These are phyloP conservation scores for Uria aalge DNA, from an alignment of 2,113 vertebrate genomes.

Conservation along the genomic window DNA sequence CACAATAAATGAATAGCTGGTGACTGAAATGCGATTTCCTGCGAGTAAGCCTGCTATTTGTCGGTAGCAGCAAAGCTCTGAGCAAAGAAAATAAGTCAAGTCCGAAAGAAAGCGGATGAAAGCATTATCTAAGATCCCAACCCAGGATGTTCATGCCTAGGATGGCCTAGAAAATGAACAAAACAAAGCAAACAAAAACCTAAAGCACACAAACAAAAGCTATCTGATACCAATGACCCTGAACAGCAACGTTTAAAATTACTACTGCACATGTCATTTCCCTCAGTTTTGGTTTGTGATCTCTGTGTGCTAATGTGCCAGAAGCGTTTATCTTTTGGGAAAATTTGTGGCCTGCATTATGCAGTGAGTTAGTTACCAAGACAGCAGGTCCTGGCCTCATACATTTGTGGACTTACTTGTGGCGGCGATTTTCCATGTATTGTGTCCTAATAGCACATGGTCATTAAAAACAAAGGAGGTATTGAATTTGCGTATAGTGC, in stretches of 20 bases:
- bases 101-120: slow-evolving; percentile 48
- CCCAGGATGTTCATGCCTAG: slow-evolving; percentile 30
- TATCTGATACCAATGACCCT: neutral
- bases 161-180: neutral
- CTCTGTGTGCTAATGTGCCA: neutral
- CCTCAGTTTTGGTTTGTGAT: neutral
- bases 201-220: neutral
- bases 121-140: slow-evolving; percentile 41
- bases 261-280: neutral
- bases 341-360: neutral
- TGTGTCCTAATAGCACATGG: neutral
- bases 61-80: slow-evolving; percentile 29
- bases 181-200: neutral
- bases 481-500: neutral
- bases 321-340: neutral
- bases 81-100: slow-evolving; percentile 50
- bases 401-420: neutral
- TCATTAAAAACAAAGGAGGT: neutral
- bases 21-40: neutral
- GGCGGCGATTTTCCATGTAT: neutral
- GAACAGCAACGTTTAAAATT: neutral
- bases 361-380: neutral
- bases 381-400: neutral
- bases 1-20: neutral
- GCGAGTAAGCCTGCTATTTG: neutral